These are phyloP conservation scores for Entomobrya multifasciata DNA, from an alignment of 2,888 invertebrate genomes.

Conservation along the genomic window DNA sequence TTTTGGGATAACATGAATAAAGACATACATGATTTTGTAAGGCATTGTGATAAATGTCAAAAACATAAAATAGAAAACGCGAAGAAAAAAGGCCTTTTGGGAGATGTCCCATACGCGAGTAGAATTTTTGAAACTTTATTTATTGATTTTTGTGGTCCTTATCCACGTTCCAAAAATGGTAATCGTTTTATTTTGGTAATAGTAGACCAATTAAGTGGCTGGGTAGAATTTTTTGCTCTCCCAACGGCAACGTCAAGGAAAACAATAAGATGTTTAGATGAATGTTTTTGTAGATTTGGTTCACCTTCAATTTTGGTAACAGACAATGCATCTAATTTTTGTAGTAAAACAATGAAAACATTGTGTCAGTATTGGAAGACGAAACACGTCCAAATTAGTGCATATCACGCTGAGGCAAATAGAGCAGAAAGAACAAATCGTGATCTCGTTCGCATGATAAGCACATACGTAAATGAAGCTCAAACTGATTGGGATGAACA, in stretches of 20 bases:
- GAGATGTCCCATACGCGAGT: background rate
- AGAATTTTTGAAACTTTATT: constrained; percentile 61
- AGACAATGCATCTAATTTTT: background rate
- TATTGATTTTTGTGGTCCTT: constrained; percentile 71
- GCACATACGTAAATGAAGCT: background rate
- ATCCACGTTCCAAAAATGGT: constrained; percentile 27
- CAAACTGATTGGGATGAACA: background rate
- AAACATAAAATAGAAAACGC: constrained; percentile 54
- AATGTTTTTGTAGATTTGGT: no score
- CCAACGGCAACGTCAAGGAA: constrained; percentile 53
- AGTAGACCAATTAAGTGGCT: constrained; percentile 74
- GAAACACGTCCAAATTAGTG: background rate
- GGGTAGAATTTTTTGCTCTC: constrained; percentile 75
- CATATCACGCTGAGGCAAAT: constrained; percentile 9
- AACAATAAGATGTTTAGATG: background rate
- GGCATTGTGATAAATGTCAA: constrained; percentile 69
- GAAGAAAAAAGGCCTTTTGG: constrained; percentile 63
- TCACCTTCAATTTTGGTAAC: constrained; percentile 48
- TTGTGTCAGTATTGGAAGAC: background rate
- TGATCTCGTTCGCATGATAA: background rate
- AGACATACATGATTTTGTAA: constrained; percentile 69
- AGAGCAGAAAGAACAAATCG: constrained; percentile 45
- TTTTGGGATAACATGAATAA: constrained; percentile 74
- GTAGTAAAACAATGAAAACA: background rate
- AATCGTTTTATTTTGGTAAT: constrained; percentile 71